phyloP scores from a whole-genome alignment of 2,888 invertebrate species.

The Nemotelus pantherinus region DNA sequence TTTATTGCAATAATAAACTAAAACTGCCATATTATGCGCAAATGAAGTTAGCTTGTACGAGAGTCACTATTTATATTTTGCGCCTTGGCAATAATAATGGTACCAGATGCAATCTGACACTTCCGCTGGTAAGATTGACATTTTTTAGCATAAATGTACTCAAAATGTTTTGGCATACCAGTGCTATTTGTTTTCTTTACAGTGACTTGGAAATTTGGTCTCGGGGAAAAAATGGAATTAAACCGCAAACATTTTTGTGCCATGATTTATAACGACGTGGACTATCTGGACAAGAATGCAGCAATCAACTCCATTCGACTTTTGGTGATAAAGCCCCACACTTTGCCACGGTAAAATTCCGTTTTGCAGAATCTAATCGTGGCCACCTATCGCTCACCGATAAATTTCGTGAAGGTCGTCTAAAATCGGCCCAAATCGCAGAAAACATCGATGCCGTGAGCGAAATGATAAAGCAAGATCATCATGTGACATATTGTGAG shows the following conservation, averaged over 20 bases:
- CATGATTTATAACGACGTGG: slow-evolving; percentile 46
- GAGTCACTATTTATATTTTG: no score
- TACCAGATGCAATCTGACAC: neutral
- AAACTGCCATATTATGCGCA: no score
- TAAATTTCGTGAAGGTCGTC: no score
- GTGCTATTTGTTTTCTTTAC: no score
- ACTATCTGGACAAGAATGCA: slow-evolving; percentile 52
- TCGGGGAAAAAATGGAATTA: neutral
- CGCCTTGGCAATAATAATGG: no score
- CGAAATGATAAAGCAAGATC: neutral
- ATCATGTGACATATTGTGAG: no score
- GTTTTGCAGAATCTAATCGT: no score
- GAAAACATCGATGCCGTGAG: slow-evolving; percentile 48
- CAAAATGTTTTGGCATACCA: neutral
- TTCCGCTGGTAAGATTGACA: neutral
- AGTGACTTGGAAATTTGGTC: no score
- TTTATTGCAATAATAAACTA: no score
- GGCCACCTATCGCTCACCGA: no score
- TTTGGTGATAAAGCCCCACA: slow-evolving; percentile 51
- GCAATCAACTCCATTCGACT: slow-evolving; percentile 52
- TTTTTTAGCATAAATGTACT: neutral
- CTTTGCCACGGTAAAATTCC: no score
- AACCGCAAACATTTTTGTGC: slow-evolving; percentile 48
- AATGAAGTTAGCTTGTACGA: no score
- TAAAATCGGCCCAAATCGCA: slow-evolving; percentile 15